Evolutionary conservation across 2,797 vertebrate species (phyloP).

Genomic region (Falco columbarius): DNA sequence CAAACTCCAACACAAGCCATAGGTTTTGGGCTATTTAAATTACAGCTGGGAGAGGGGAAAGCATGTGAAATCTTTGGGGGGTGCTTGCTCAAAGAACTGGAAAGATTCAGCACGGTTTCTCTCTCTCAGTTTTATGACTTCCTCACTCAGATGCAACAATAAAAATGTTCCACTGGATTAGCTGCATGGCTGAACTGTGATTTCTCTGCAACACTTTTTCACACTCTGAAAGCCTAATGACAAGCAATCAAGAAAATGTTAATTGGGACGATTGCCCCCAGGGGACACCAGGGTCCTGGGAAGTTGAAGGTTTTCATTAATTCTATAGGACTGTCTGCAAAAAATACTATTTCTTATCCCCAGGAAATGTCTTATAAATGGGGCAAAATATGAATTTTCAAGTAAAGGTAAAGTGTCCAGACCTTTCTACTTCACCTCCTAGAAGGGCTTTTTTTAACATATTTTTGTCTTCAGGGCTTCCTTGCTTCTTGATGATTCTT

Average conservation of each 20-base stretch:
- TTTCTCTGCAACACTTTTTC: conserved; percentile 52
- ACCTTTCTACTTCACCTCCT: not conserved
- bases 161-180: conserved; percentile 68
- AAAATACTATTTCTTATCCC: not conserved
- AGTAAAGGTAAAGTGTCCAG: not conserved
- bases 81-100: conserved; percentile 55
- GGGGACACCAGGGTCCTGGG: conserved; percentile 3
- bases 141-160: conserved; percentile 51
- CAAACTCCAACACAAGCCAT: conserved; percentile 46
- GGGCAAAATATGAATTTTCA: conserved; percentile 22
- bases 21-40: conserved; percentile 57
- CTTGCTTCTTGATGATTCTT: not conserved
- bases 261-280: conserved; percentile 45
- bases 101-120: conserved; percentile 53
- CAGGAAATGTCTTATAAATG: not conserved
- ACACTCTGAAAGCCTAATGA: conserved; percentile 63
- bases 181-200: conserved; percentile 51
- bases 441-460: not conserved
- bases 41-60: conserved; percentile 26
- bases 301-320: conserved; percentile 54
- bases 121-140: conserved; percentile 42
- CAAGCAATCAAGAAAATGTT: conserved; percentile 62
- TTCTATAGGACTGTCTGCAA: not conserved
- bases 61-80: conserved; percentile 32
- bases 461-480: not conserved